These are phyloP conservation scores for Melitaea athalia DNA, from an alignment of 2,888 invertebrate species.

Conservation along the genomic window DNA sequence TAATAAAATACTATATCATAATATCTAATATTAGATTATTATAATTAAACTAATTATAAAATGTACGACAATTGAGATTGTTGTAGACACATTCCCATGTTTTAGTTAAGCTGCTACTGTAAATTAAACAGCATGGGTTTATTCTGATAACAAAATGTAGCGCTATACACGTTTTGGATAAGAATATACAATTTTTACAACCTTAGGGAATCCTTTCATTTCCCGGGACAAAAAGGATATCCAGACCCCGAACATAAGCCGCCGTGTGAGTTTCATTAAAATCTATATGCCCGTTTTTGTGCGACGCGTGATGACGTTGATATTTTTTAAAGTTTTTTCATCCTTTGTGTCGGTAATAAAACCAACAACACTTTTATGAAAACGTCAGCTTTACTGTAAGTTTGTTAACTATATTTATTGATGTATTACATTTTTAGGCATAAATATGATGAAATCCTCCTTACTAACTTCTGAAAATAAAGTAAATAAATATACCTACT, in stretches of 20 bases:
- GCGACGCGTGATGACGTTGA: background rate
- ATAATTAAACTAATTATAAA: slow-evolving; percentile 7
- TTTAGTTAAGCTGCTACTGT: background rate
- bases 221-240: slow-evolving; percentile 5
- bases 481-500: too few species aligned
- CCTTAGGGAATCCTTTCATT: slow-evolving; percentile 3
- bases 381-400: too few species aligned
- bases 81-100: background rate
- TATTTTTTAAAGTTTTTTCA: background rate
- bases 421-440: too few species aligned
- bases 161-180: background rate
- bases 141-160: background rate
- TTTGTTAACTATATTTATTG: too few species aligned
- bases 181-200: slow-evolving; percentile 3
- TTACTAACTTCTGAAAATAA: too few species aligned
- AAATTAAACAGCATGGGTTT: background rate
- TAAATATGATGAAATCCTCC: too few species aligned
- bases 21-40: background rate
- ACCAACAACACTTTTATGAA: background rate
- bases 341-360: background rate
- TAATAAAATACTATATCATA: too few species aligned
- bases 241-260: background rate
- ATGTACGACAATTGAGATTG: background rate
- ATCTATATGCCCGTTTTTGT: background rate
- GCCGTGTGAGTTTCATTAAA: background rate